These are phyloP conservation scores for Caenorhabditis panamensis DNA, from an alignment of 2,888 invertebrate species.

Conservation along the genomic window DNA sequence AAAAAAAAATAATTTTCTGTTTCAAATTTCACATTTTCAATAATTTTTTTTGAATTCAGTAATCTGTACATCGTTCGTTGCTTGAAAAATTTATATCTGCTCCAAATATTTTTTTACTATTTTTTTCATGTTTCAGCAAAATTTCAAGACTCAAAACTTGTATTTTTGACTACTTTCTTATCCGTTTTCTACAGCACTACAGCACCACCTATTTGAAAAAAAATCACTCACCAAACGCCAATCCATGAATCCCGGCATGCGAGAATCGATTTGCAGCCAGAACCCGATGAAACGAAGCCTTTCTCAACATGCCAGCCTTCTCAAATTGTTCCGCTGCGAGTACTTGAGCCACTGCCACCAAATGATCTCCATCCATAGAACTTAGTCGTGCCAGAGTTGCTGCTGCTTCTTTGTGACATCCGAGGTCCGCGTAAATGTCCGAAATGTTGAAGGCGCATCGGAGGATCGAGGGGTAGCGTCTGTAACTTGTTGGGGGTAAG, in stretches of 20 bases:
- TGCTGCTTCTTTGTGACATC: conserved; percentile 91
- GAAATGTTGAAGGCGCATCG: conserved; percentile 62
- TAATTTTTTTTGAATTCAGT: neutral
- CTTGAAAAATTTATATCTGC: too few relatives aligned
- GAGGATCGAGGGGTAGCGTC: conserved; percentile 44
- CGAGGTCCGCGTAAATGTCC: conserved; percentile 86
- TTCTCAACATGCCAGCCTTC: conserved; percentile 87
- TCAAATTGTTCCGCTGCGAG: conserved; percentile 89
- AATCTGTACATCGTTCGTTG: too few relatives aligned
- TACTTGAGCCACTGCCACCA: conserved; percentile 84
- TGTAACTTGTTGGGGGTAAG: conserved; percentile 26
- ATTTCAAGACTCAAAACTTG: conserved; percentile 13
- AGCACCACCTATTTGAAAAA: too few relatives aligned
- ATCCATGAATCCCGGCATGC: conserved; percentile 60
- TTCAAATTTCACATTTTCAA: too few relatives aligned
- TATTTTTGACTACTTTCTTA: too few relatives aligned
- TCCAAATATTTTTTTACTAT: neutral
- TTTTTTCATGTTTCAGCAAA: neutral
- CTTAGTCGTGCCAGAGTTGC: conserved; percentile 68
- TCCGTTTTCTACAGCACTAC: too few relatives aligned
- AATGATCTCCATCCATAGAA: conserved; percentile 89
- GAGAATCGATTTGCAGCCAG: conserved; percentile 90
- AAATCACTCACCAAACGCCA: conserved; percentile 62
- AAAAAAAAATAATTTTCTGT: too few relatives aligned
- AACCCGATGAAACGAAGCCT: conserved; percentile 87